phyloP scores from a whole-genome alignment of 2,113 vertebrate genomes.

The Periophthalmodon schlosseri region DNA sequence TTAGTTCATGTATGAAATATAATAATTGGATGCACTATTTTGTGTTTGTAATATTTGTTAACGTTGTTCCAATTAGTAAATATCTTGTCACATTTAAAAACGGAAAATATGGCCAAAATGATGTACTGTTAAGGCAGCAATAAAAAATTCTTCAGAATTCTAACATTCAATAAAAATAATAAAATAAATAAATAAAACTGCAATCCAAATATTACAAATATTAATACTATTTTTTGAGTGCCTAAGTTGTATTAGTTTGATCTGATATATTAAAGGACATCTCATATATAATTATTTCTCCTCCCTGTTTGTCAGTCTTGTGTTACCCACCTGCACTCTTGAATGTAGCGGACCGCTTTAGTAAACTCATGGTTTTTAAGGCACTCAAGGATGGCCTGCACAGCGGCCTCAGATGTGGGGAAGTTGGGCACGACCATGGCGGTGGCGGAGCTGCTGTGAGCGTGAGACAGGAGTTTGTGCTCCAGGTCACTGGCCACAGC shows the following conservation, averaged over 20 bases:
- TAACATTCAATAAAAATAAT: no score
- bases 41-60: neutral
- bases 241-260: no score
- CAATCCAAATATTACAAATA: no score
- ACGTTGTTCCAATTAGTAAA: no score
- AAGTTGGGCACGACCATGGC: constrained; percentile 79
- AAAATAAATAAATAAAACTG: no score
- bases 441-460: constrained; percentile 67
- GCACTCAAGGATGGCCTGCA: constrained; percentile 95
- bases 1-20: neutral
- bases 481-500: constrained; percentile 83
- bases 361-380: constrained; percentile 91
- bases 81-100: no score
- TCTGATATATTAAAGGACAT: neutral
- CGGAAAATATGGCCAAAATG: no score
- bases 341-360: constrained; percentile 89
- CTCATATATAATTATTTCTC: neutral
- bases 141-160: no score
- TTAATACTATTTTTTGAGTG: no score
- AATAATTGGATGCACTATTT: neutral
- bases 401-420: constrained; percentile 88
- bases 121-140: no score
- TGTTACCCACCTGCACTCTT: constrained; percentile 88
- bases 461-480: constrained; percentile 69
- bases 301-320: neutral